Base-by-base conservation (phyloP, 92 coral and sea anemone species). In the Chrysogorgia sp. region DNA sequence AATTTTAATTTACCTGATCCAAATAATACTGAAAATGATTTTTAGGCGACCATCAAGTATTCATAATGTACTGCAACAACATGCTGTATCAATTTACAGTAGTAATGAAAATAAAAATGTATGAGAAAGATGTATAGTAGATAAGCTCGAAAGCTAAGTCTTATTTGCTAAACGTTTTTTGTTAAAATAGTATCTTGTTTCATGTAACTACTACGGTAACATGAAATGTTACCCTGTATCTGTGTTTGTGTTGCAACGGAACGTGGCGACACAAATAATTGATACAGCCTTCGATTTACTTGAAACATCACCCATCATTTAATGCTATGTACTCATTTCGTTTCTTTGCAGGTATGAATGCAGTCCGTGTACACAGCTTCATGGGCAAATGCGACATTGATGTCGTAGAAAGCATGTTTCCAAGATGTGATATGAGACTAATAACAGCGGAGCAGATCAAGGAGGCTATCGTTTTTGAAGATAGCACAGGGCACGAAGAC, bases 301-400 rank as follows among this genome's bases (percentile, higher is more conserved):
- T n/a, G 23, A 53, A 53, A 19, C 28, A 53, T 19, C 28, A 24
- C 60, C 60, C 21, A 53, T 24, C 60, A 6, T 53, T 19, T 53
- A 19, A 53, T 24, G 17, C 21, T 53, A 24, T 53, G 28, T 17
- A 63, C 70, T 63, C 34, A 63, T 63, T 32, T 1, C 34, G 34
- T 29, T 63, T 28, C 25, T 63, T 22, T 63, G 34, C 56, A 67
- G 74, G 74, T 26, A 67, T 67, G 74, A 67, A 67, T 67, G 74
- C 34, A 67, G 74, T 67, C 25, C 15, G 34, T 19, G 34, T 37
- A 15, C 53, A 67, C 57, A 35, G 49, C 24, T 67, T 41, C 29
- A 67, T 67, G 52, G 74, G 74, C 19, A 67, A 67, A 67, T 67
- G 74, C 22, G 26, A 29, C 56, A 37, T 25, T 37, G 74, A 67